Conservation (phyloP, 2,113 vertebrate genomes). For the Myocastor coypus region DNA sequence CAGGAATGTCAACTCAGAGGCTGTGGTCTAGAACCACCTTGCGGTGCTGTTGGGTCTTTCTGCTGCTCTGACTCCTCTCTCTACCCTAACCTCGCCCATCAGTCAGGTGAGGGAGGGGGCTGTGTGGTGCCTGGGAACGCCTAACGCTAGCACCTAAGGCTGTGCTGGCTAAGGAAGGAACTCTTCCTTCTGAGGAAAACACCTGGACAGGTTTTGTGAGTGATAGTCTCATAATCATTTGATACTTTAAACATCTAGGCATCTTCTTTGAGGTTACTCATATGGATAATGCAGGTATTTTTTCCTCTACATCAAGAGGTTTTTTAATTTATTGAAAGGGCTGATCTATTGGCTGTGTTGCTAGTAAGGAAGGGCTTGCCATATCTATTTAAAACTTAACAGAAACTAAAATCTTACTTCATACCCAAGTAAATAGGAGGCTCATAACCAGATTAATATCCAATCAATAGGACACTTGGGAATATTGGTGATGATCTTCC, state of each 20-base stretch:
- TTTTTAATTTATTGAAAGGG: background rate
- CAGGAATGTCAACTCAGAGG: background rate
- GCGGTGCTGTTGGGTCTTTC: background rate
- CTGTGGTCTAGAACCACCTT: background rate
- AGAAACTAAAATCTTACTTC: constrained; percentile 61
- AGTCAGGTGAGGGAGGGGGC: background rate
- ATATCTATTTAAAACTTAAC: constrained; percentile 24
- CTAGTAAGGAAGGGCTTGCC: background rate
- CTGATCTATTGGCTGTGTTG: background rate
- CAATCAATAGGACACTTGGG: background rate
- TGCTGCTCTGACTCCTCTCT: background rate
- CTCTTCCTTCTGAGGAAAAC: background rate
- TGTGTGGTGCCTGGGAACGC: background rate
- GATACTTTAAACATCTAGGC: background rate
- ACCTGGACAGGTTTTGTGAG: background rate
- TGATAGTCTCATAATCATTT: background rate
- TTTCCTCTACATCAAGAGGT: background rate
- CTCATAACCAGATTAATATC: constrained; percentile 18
- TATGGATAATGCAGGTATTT: background rate
- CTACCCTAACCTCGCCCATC: background rate
- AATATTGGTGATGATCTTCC: background rate
- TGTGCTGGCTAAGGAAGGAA: too few species aligned
- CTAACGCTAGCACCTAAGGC: background rate
- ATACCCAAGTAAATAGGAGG: constrained; percentile 3
- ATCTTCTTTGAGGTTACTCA: background rate